These are phyloP conservation scores for Mesocricetus auratus DNA, from an alignment of 2,113 vertebrate species.

Conservation along the genomic window DNA sequence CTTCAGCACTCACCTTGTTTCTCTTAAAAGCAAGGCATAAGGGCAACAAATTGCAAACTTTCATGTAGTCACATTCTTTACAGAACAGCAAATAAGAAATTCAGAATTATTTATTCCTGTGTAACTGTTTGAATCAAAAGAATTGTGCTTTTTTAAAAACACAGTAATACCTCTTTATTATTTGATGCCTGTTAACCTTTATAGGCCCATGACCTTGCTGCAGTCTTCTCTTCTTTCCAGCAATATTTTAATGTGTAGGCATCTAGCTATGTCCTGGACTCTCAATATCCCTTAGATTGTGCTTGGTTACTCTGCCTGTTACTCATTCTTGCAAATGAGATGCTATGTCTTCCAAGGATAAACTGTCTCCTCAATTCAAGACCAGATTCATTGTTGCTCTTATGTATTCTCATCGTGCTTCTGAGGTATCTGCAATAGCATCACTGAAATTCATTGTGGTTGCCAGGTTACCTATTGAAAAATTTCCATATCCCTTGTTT, in stretches of 20 bases:
- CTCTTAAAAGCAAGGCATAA: neutral
- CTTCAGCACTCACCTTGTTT: neutral
- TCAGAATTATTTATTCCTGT: neutral
- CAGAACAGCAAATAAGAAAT: conserved; percentile 33
- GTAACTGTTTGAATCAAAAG: neutral
- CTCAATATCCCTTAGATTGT: neutral
- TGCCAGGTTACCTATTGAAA: neutral
- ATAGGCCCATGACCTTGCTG: neutral
- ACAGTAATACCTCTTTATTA: neutral
- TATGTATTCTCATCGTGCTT: neutral
- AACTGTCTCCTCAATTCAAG: neutral
- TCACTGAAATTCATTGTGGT: neutral
- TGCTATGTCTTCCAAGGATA: neutral
- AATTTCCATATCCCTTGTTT: neutral
- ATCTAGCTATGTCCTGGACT: neutral
- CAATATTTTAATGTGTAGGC: neutral
- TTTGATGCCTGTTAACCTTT: neutral
- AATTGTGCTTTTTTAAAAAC: neutral
- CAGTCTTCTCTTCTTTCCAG: neutral
- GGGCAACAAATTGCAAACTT: neutral
- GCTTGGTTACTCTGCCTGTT: neutral
- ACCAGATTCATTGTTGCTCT: neutral
- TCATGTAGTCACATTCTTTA: neutral
- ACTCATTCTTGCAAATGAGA: neutral
- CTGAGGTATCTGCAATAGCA: neutral